A percentile compares a stretch with the other conserved stretches of the same genome.
Conservation (phyloP, 2,113 vertebrate genomes). For the Dasyprocta punctata region DNA sequence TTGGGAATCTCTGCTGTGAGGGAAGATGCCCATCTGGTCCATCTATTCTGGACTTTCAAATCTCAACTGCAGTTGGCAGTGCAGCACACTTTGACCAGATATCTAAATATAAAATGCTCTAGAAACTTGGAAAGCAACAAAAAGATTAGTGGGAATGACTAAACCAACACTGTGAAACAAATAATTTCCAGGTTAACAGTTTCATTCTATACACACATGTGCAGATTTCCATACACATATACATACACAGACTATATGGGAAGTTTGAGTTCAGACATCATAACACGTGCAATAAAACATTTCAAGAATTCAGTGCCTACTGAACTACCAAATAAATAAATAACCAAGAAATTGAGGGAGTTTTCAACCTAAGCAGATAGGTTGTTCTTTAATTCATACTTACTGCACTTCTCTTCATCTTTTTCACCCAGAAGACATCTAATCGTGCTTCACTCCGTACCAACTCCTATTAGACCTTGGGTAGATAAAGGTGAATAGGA, state of each 20-base stretch:
- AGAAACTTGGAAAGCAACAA: constrained; percentile 76
- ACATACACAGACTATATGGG: neutral
- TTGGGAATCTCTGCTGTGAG: constrained; percentile 81
- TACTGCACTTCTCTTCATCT: neutral
- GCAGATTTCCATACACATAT: neutral
- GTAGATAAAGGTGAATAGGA: neutral
- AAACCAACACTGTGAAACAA: constrained; percentile 61
- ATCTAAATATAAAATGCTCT: constrained; percentile 80
- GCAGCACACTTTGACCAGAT: constrained; percentile 82
- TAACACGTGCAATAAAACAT: neutral
- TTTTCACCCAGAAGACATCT: neutral
- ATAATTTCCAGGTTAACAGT: constrained; percentile 55
- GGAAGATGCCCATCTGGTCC: constrained; percentile 82
- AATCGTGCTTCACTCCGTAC: neutral
- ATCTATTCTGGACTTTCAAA: constrained; percentile 81
- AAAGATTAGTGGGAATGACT: constrained; percentile 72
- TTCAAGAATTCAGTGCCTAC: neutral
- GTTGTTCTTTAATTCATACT: neutral
- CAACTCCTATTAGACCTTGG: neutral
- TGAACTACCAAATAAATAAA: neutral
- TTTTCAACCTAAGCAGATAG: neutral
- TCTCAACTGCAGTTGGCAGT: constrained; percentile 81
- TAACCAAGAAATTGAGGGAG: neutral
- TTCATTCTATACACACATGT: constrained; percentile 26
- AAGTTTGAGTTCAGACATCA: neutral